Evolutionary conservation across 2,797 vertebrate genomes (phyloP).

Genomic region (Rhyacichthys aspro): DNA sequence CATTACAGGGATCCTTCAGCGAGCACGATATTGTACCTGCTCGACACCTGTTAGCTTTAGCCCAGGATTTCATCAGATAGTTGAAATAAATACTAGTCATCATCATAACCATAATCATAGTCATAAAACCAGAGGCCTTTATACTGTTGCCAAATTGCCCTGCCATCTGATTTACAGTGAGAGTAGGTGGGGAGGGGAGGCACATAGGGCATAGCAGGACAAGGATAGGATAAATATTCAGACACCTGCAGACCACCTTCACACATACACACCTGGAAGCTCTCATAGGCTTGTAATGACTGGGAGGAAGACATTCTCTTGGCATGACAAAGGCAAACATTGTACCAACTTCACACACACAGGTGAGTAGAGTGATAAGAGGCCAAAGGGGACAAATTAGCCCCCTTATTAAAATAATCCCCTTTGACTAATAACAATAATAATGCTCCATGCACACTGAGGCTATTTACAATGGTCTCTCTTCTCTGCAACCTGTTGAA

Average conservation of each 20-base stretch:
- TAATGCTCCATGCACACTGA: slow-evolving; percentile 24
- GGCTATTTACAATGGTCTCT: slow-evolving; percentile 48
- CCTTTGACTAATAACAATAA: slow-evolving; percentile 64
- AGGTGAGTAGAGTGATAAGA: slow-evolving; percentile 71
- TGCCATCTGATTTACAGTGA: slow-evolving; percentile 79
- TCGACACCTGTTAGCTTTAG: slow-evolving; percentile 81
- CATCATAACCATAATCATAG: slow-evolving; percentile 82
- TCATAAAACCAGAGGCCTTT: slow-evolving; percentile 77
- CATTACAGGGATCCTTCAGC: slow-evolving; percentile 82
- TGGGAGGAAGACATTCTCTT: slow-evolving; percentile 62
- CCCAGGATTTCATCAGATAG: slow-evolving; percentile 80
- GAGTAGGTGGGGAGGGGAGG: slow-evolving; percentile 40
- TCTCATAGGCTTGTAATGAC: slow-evolving; percentile 51
- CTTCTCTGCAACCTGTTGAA: slow-evolving; percentile 55
- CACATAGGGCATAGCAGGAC: slow-evolving; percentile 48
- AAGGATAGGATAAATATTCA: slow-evolving; percentile 61
- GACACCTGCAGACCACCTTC: slow-evolving; percentile 69
- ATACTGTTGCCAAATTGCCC: slow-evolving; percentile 78
- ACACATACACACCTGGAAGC: slow-evolving; percentile 68
- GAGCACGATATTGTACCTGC: slow-evolving; percentile 76
- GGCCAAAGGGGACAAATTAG: slow-evolving; percentile 61
- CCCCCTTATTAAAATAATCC: slow-evolving; percentile 73
- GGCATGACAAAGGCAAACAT: slow-evolving; percentile 75
- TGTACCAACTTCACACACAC: slow-evolving; percentile 66
- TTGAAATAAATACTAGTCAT: slow-evolving; percentile 82